Evolutionary conservation across 2,888 invertebrate genomes (phyloP), one percentile per base, ranked within the genome.

Genomic region (Melinopterus prodromus): DNA sequence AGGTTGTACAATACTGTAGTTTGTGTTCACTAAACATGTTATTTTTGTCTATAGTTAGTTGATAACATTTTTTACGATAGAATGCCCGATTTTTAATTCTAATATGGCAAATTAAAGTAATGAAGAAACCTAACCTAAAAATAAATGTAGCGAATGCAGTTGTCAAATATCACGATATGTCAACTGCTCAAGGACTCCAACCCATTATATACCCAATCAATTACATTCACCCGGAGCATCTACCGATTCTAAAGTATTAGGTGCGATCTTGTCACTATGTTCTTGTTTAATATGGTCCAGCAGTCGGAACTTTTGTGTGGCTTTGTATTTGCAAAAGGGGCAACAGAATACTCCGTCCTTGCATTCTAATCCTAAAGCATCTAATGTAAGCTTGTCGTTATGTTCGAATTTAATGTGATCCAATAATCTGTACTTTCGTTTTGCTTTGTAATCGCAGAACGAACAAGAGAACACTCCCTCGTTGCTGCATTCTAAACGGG

Each of bases 331-430:
- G 87, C 93, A 93, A 88, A 92, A 90, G 81, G 90, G 90, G 86
- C 93, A 93, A 14, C 78, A 70, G 69, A 71, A 83, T 38, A 92
- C 92, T 83, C 91, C 90, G 86, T 92, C 92, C 84, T 92, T 91
- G 86, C 95, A 95, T 87, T 94, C 94, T 88, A 93, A 92, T 86
- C 92, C 92, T 85, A 93, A 53, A 53, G 53, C 12, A 1, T 53
- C 53, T 9, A 12, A 1, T 53, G 53, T 53, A 14, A 70, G 36
- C 70, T 72, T 80, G 7, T 53, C 69, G 15, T 77, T 38, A 16
- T 82, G 82, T n/a, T 69, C 35, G 15, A 69, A n/a, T 16, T 69
- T 26, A 6, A 77, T 6, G 26, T 77, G 77, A 1, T 16, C 77
- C 26, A 35, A 26, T 69, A 77, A 16, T 16, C 69, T 69, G 69